Evolutionary conservation across 2,113 vertebrate species (phyloP).

Genomic region (Lamprologus sp.): DNA sequence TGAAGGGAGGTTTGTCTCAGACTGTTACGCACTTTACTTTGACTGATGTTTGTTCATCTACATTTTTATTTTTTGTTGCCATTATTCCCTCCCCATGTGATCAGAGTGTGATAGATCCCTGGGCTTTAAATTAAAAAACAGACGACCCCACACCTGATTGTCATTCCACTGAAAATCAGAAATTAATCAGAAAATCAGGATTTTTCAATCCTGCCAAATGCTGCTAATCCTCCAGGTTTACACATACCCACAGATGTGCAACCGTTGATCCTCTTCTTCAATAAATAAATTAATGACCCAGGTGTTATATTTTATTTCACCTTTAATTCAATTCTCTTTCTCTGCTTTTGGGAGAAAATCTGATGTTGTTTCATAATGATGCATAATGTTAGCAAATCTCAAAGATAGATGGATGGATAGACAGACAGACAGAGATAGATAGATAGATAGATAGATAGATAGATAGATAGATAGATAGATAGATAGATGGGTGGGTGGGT

Average conservation of each 20-base stretch:
- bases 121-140: background rate
- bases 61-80: background rate
- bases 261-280: background rate
- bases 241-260: background rate
- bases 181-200: background rate
- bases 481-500: fast-evolving
- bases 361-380: background rate
- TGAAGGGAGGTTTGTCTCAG: background rate
- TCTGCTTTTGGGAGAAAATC: background rate
- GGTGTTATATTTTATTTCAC: background rate
- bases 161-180: background rate
- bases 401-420: fast-evolving
- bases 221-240: background rate
- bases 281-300: background rate
- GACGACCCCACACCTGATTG: background rate
- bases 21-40: background rate
- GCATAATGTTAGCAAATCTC: background rate
- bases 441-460: fast-evolving
- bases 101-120: background rate
- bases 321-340: background rate
- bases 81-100: background rate
- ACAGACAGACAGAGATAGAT: fast-evolving
- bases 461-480: fast-evolving
- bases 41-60: background rate
- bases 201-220: background rate